Evolutionary conservation across 2,797 vertebrate species (phyloP).

Genomic region (Fistularia commersonii): DNA sequence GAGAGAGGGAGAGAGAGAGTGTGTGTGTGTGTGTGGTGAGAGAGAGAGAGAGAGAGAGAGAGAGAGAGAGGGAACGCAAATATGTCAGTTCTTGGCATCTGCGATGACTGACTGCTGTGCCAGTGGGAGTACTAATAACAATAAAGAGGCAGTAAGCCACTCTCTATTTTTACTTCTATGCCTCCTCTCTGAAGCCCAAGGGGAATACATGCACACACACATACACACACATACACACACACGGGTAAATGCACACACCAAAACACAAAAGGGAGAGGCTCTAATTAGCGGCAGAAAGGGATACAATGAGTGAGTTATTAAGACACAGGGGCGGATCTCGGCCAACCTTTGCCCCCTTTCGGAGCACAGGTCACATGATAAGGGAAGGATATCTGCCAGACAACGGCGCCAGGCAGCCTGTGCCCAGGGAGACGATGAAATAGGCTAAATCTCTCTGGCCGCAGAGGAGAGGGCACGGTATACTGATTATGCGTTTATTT

Average conservation of each 20-base stretch:
- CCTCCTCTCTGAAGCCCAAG: constrained; percentile 54
- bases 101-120: constrained; percentile 68
- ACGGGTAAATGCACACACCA: constrained; percentile 24
- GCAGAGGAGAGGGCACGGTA: constrained; percentile 23
- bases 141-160: constrained; percentile 74
- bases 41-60: constrained; percentile 7
- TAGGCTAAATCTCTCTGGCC: constrained; percentile 39
- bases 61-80: constrained; percentile 39
- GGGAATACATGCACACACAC: constrained; percentile 50
- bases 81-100: constrained; percentile 64
- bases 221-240: constrained; percentile 26
- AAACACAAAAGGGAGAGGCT: constrained; percentile 65
- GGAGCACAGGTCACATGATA: constrained; percentile 73
- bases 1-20: constrained; percentile 24
- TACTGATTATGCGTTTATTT: constrained; percentile 17
- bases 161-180: constrained; percentile 73
- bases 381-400: constrained; percentile 69
- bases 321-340: constrained; percentile 79
- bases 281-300: constrained; percentile 83
- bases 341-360: constrained; percentile 73
- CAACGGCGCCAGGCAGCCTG: constrained; percentile 78
- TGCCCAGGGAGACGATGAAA: constrained; percentile 74
- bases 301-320: constrained; percentile 88
- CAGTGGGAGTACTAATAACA: constrained; percentile 75
- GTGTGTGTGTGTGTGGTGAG: too few relatives aligned